phyloP scores from a whole-genome alignment of 37 sponge, comb jelly and placozoan species.

The Halisarca cf. caerulea region DNA sequence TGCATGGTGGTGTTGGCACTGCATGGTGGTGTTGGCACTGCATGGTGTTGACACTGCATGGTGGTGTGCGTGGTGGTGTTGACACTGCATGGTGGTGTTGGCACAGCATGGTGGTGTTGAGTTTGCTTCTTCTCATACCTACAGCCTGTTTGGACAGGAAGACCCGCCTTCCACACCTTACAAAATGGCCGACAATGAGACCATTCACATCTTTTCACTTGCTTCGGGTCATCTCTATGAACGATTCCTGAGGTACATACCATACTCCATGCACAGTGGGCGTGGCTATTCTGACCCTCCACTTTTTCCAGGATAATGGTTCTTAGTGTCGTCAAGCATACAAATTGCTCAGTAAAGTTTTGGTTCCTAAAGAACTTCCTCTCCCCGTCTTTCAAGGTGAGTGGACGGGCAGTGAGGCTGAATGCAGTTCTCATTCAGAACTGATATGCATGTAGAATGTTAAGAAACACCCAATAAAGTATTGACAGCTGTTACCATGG shows the following conservation, averaged over 20 bases:
- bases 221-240: constrained; percentile 98
- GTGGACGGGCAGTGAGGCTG: too few species aligned
- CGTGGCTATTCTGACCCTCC: background rate
- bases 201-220: constrained; percentile 92
- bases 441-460: too few species aligned
- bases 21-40: too few species aligned
- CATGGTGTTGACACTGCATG: too few species aligned
- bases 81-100: too few species aligned
- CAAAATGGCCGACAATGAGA: constrained; percentile 48
- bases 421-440: too few species aligned
- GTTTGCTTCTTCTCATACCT: background rate
- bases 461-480: too few species aligned
- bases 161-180: background rate
- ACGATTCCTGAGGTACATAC: constrained; percentile 81
- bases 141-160: constrained; percentile 25
- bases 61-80: too few species aligned
- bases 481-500: background rate
- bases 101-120: too few species aligned
- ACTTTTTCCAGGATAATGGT: constrained; percentile 83
- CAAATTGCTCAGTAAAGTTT: constrained; percentile 88
- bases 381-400: constrained; percentile 93
- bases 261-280: background rate
- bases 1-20: too few species aligned
- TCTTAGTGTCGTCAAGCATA: constrained; percentile 87
- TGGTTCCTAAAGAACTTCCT: constrained; percentile 97